Evolutionary conservation across 2,888 invertebrate species (phyloP).

Genomic region (Parasteatoda lunata): DNA sequence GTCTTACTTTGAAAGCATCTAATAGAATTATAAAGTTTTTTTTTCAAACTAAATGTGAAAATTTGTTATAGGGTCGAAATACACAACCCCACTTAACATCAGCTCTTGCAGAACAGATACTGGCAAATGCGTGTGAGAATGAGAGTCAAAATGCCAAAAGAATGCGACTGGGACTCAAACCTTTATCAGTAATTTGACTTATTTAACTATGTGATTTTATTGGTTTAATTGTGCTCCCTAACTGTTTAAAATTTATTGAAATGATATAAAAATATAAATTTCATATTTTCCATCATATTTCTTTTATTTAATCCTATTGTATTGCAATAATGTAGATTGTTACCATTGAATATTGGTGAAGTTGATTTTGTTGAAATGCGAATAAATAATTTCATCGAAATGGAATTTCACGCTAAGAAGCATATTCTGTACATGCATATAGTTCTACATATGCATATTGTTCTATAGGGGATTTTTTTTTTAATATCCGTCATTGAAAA

Average conservation of each 20-base stretch:
- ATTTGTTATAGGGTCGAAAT: constrained; percentile 84
- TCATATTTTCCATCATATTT: not conserved
- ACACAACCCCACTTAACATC: constrained; percentile 97
- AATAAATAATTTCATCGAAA: no score
- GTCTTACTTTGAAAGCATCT: not conserved
- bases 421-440: no score
- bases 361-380: no score
- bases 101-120: constrained; percentile 95
- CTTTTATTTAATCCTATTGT: no score
- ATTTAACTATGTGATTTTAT: not conserved
- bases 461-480: no score
- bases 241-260: not conserved
- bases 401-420: no score
- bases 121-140: constrained; percentile 97
- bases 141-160: constrained; percentile 97
- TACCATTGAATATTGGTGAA: no score
- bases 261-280: not conserved
- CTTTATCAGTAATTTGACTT: constrained; percentile 77
- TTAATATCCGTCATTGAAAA: no score
- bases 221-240: not conserved
- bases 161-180: constrained; percentile 96
- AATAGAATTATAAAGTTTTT: not conserved
- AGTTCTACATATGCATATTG: no score
- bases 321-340: no score
- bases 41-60: not conserved